Conservation (phyloP, 2,888 invertebrate genomes). For the Harpagoxenus sublaevis region DNA sequence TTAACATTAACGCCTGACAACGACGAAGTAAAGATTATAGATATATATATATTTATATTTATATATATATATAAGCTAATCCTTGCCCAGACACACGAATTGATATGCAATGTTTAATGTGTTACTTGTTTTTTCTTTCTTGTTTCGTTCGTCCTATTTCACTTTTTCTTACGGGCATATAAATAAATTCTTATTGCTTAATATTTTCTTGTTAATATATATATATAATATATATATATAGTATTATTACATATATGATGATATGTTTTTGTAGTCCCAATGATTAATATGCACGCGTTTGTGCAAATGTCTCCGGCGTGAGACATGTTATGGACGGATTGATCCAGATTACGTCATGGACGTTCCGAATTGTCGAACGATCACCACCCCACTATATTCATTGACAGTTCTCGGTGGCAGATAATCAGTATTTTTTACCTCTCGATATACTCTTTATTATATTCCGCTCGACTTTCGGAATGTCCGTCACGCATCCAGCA, state of each 20-base stretch:
- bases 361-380: constrained; percentile 79
- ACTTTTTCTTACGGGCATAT: constrained; percentile 81
- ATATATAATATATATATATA: constrained; percentile 59
- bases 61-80: constrained; percentile 84
- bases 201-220: constrained; percentile 79
- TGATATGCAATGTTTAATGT: constrained; percentile 85
- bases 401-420: not conserved
- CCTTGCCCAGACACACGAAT: constrained; percentile 85
- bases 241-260: constrained; percentile 82
- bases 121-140: constrained; percentile 66
- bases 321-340: constrained; percentile 82
- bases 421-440: not conserved
- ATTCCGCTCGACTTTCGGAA: constrained; percentile 78
- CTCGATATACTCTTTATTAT: not conserved
- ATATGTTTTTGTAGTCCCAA: constrained; percentile 87
- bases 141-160: constrained; percentile 67
- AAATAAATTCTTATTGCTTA: constrained; percentile 86
- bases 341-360: constrained; percentile 81
- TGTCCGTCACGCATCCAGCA: constrained; percentile 81
- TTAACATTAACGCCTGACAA: constrained; percentile 86
- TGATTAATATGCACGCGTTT: constrained; percentile 86
- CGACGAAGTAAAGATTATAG: constrained; percentile 84
- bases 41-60: constrained; percentile 76
- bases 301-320: constrained; percentile 82
- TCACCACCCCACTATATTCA: not conserved